Base-by-base conservation (phyloP, 35 echinoderm and acorn worm genomes). In the Apostichopus californicus region DNA sequence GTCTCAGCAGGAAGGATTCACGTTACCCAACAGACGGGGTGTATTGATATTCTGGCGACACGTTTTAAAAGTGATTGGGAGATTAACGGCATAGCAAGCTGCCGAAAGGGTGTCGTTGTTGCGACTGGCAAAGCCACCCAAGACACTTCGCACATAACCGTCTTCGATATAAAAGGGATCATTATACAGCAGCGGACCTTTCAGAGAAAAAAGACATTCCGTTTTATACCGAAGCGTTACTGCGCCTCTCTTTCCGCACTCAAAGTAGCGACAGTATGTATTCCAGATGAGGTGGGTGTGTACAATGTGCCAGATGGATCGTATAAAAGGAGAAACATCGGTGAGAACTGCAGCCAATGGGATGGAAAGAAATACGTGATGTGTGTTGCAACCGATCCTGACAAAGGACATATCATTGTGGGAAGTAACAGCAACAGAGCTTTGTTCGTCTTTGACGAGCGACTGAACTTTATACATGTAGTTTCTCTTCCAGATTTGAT, bases 381-480 rank as follows among this genome's bases (percentile, higher is more conserved):
- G 71, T 75, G 71, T 18, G 71, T 75, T 18, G n/a, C 71, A 75
- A 75, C 71, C 15, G 81, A 85, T 59, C 54, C 54, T 58, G 56
- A n/a, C 56, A 56, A 85, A 25, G 23, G 17, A 23, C 54, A 59
- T 22, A 85, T 58, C 55, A 9, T 85, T 17, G 81, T 85, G 0
- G 81, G 54, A 2, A 23, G 56, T 56, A 20, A 8, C 7, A 54
- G 12, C 24, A 85, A 23, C 55, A 85, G 23, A n/a, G 14, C 5
- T 58, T n/a, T 85, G 0, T 85, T 55, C 24, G 63, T 89, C n/a
- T 55, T 89, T 72, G 86, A 89, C 60, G 64, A 34, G 71, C 63
- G 26, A 9, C 52, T 89, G 4, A 66, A 89, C 25, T 72, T 15
- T 64, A 20, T 18, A n/a, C 23, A 72, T 66, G 34, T 28, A 25